Base-by-base conservation (phyloP, 2,888 invertebrate species). In the Acrobasis repandana region DNA sequence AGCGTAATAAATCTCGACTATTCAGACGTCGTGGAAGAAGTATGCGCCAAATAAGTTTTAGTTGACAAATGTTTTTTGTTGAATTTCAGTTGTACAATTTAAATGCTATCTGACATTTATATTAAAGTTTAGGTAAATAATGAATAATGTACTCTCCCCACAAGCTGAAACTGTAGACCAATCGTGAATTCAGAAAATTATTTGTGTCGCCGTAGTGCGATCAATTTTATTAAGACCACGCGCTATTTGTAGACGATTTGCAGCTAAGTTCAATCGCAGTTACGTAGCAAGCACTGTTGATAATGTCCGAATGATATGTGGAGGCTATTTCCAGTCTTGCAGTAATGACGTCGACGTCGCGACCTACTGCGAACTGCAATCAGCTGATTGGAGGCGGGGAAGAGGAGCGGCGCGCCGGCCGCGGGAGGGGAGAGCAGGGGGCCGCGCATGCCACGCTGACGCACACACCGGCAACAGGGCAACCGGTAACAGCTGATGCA, bases 341-440 rank as follows among this genome's bases (percentile, higher is more conserved):
- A 33, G 49, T 52, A 52, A 67, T 63, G 65, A 62, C 63, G 66
- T 61, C 61, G 63, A 58, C 56, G 62, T 57, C 65, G 76, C 82
- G 83, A 84, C 84, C 83, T 80, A 81, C 77, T 81, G 81, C 82
- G 86, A 88, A 81, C 77, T 81, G 81, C 82, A 86, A 88, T 88
- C 90, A 90, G 90, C 90, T 90, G 90, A 88, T 86, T 85, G 87
- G 85, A 76, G 75, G 72, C 68, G 72, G 68, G 67, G 65, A 61
- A 66, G 43, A 58, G 63, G 47, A 56, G 60, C 61, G 60, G 63
- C 47, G 52, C 56, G 63, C 28, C 64, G 69, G 8, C 49, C 20
- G 69, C 60, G 70, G 63, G 69, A 62, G 65, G 61, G 61, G 49
- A 60, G 64, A 43, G 28, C 61, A 74, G 66, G 75, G 75, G 71